phyloP scores from a whole-genome alignment of 2,888 invertebrate species.

The Zelleria hepariella region DNA sequence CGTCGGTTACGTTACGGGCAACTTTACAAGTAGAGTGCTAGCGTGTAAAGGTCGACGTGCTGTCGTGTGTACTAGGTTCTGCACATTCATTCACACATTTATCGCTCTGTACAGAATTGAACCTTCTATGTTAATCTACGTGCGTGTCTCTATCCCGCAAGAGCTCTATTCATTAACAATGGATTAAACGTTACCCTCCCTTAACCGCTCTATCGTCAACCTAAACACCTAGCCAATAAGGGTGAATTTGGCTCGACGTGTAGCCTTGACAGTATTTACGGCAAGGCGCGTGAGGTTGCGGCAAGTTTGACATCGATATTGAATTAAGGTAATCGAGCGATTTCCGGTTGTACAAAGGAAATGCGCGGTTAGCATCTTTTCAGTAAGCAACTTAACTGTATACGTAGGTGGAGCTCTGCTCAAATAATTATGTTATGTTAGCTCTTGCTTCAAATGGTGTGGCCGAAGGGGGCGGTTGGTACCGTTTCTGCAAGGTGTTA shows the following conservation, averaged over 20 bases:
- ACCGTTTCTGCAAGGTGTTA: no score
- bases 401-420: no score
- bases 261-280: not conserved
- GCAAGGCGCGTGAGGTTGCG: not conserved
- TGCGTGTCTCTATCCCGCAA: not conserved
- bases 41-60: no score
- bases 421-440: no score
- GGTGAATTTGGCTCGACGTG: not conserved
- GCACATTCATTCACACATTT: no score
- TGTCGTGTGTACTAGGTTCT: no score
- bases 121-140: not conserved
- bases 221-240: not conserved
- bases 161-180: slow-evolving; percentile 1
- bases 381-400: no score
- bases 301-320: slow-evolving; percentile 17
- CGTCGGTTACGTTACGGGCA: no score
- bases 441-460: no score
- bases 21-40: no score
- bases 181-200: not conserved
- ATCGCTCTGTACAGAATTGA: no score
- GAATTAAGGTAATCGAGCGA: slow-evolving; percentile 15
- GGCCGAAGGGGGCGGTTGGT: no score
- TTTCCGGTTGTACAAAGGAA: not conserved
- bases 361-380: not conserved
- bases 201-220: not conserved